Evolutionary conservation across 2,888 invertebrate species (phyloP).

Genomic region (Synergus japonicus): DNA sequence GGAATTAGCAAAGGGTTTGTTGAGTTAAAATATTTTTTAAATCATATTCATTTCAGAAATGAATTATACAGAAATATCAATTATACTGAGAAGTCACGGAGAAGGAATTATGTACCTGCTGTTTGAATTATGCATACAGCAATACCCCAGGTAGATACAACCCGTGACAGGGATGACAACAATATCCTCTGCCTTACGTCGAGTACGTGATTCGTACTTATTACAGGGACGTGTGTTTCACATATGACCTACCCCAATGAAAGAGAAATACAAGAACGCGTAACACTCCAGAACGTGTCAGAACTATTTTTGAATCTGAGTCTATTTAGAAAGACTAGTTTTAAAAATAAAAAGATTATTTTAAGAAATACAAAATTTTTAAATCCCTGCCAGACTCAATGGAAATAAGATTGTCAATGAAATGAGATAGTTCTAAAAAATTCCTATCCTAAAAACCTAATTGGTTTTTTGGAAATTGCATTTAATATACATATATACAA

Average conservation of each 20-base stretch:
- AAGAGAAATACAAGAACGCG: slow-evolving; percentile 26
- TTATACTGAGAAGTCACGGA: slow-evolving; percentile 22
- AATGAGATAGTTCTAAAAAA: no score
- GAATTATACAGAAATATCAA: slow-evolving; percentile 28
- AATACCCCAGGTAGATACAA: slow-evolving; percentile 37
- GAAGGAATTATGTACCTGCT: slow-evolving; percentile 37
- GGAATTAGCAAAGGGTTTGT: no score
- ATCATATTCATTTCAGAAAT: background rate
- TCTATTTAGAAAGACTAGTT: background rate
- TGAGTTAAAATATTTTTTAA: background rate
- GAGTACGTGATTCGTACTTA: slow-evolving; percentile 40
- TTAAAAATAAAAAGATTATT: no score
- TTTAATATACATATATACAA: background rate
- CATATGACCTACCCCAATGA: slow-evolving; percentile 35
- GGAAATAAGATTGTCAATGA: no score
- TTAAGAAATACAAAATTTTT: no score
- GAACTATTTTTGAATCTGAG: slow-evolving; percentile 15
- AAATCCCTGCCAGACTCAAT: no score
- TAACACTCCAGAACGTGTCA: slow-evolving; percentile 34
- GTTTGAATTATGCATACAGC: slow-evolving; percentile 41
- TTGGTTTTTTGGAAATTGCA: no score
- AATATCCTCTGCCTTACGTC: slow-evolving; percentile 38
- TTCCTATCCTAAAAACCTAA: no score
- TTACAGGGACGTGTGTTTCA: slow-evolving; percentile 20
- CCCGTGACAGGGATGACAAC: slow-evolving; percentile 35